Evolutionary conservation across 1,140 invertebrate genomes (phyloP).

Genomic region (Drosophila guanche): DNA sequence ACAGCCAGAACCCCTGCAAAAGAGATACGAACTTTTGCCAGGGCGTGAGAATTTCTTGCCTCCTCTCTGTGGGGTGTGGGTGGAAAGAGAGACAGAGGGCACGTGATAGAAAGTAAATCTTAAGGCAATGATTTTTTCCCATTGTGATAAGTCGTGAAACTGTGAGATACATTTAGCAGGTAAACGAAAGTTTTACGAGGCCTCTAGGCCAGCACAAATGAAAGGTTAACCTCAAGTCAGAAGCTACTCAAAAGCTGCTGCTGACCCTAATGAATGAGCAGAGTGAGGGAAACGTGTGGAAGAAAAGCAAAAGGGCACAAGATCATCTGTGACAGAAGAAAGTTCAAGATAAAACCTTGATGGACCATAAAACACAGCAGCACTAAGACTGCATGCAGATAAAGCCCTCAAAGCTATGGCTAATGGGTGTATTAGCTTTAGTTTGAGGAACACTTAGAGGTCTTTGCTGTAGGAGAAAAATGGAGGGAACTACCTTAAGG

Average conservation of each 20-base stretch:
- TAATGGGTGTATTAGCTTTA: background rate
- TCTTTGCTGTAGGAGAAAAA: no score
- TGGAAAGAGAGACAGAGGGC: constrained; percentile 12
- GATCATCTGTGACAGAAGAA: constrained; percentile 45
- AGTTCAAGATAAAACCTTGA: constrained; percentile 45
- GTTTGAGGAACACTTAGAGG: background rate
- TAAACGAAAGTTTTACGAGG: constrained; percentile 49
- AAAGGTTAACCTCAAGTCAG: constrained; percentile 24
- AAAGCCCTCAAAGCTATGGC: no score
- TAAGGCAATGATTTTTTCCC: constrained; percentile 20
- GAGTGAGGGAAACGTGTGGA: constrained; percentile 12
- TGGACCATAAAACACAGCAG: constrained; percentile 37
- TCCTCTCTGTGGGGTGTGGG: background rate
- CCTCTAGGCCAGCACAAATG: constrained; percentile 13
- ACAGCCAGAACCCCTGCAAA: background rate
- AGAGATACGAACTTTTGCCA: constrained; percentile 1
- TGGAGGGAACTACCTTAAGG: no score
- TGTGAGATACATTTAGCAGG: constrained; percentile 21
- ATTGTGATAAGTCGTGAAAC: constrained; percentile 25
- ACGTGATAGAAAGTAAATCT: constrained; percentile 57
- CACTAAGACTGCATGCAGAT: background rate
- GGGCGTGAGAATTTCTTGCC: constrained; percentile 60
- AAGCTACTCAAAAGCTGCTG: constrained; percentile 21
- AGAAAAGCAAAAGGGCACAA: constrained; percentile 23
- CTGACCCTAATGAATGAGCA: constrained; percentile 62